Evolutionary conservation across 2,888 invertebrate genomes (phyloP).

Genomic region (Sarcophaga subvicina): DNA sequence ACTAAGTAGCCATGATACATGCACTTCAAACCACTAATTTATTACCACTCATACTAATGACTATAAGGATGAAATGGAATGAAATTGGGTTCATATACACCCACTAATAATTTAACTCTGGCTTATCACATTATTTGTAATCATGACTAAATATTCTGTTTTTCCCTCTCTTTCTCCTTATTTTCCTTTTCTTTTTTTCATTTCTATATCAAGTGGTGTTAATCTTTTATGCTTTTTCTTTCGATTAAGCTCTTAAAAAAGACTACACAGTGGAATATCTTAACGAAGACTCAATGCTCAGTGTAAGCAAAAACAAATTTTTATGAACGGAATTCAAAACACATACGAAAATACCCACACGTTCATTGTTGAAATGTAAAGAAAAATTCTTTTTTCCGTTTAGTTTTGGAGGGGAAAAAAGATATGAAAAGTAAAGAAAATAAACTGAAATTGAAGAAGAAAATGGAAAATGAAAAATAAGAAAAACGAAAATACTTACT

Average conservation of each 20-base stretch:
- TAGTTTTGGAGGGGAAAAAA: neutral
- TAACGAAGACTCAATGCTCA: neutral
- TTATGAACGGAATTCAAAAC: neutral
- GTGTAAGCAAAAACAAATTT: neutral
- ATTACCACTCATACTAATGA: too few relatives aligned
- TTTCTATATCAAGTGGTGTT: conserved; percentile 40
- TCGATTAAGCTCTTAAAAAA: conserved; percentile 32
- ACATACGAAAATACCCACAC: conserved; percentile 11
- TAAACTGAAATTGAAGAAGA: conserved; percentile 4
- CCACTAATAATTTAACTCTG: conserved; percentile 22
- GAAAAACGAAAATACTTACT: conserved; percentile 49
- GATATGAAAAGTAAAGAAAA: conserved; percentile 8
- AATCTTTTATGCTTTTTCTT: conserved; percentile 48
- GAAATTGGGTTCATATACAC: too few relatives aligned
- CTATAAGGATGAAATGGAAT: too few relatives aligned
- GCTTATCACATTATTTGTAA: conserved; percentile 53
- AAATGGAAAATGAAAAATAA: conserved; percentile 14
- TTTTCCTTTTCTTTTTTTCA: neutral
- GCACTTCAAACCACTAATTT: neutral
- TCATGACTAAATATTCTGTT: conserved; percentile 32
- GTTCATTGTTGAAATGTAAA: neutral
- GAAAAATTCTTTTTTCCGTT: neutral
- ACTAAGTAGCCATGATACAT: conserved; percentile 25
- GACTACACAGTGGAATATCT: neutral
- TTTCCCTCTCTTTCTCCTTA: neutral